Evolutionary conservation across 2,888 invertebrate genomes (phyloP).

Genomic region (Patella ulyssiponensis): DNA sequence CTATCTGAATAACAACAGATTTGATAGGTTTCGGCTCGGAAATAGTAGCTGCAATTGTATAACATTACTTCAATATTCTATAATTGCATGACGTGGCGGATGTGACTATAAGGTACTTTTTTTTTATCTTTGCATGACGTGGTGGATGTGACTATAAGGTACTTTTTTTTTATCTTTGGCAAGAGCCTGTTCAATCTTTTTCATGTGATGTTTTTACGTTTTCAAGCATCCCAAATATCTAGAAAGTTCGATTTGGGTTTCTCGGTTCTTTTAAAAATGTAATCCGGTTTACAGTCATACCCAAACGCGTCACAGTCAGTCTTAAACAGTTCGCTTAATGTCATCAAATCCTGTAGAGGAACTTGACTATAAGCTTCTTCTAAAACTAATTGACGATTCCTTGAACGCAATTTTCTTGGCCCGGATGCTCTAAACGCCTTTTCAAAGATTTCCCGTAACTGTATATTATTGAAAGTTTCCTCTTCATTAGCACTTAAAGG

Average conservation of each 20-base stretch:
- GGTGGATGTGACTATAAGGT: too few species aligned
- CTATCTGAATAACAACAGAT: too few species aligned
- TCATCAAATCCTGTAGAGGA: not conserved
- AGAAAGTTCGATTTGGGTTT: not conserved
- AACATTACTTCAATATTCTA: too few species aligned
- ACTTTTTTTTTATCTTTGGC: too few species aligned
- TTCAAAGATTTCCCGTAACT: not conserved
- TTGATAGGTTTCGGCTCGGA: too few species aligned
- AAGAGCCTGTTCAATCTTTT: too few species aligned
- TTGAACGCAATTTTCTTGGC: not conserved
- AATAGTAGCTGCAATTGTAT: too few species aligned
- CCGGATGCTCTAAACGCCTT: not conserved
- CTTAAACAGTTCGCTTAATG: not conserved
- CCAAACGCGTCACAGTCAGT: not conserved
- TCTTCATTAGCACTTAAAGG: constrained; percentile 2
- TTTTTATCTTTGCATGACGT: too few species aligned
- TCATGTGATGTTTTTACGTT: too few species aligned
- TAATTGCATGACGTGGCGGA: too few species aligned
- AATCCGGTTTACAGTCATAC: not conserved
- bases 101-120: too few species aligned
- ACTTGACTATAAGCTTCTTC: not conserved
- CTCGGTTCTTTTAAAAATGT: not conserved
- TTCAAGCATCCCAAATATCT: not conserved
- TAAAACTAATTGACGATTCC: not conserved
- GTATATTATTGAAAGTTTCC: not conserved